Percentiles rank a stretch among this genome's conserved stretches.
phyloP scores from a whole-genome alignment of 2,797 vertebrate species.

The Falco novaeseelandiae region DNA sequence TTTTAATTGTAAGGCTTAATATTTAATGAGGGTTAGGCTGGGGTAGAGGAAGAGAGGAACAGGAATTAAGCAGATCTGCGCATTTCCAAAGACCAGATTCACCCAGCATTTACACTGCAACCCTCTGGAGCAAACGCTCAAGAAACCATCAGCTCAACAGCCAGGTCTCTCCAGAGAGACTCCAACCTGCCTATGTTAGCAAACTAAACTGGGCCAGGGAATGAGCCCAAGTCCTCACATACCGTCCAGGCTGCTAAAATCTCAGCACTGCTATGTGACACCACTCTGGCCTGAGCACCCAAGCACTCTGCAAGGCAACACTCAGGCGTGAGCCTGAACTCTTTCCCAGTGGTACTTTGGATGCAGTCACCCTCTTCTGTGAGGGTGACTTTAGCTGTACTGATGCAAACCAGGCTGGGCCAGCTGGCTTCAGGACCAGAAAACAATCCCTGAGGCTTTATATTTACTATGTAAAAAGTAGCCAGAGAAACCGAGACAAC shows the following conservation, averaged over 20 bases:
- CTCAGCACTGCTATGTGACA: neutral
- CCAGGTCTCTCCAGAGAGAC: neutral
- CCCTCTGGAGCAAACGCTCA: neutral
- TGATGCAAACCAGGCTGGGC: neutral
- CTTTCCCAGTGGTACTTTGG: neutral
- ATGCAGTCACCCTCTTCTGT: neutral
- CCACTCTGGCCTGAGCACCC: neutral
- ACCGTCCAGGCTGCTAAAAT: neutral
- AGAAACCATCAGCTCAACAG: neutral
- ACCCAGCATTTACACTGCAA: neutral
- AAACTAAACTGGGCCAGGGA: neutral
- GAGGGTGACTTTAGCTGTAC: neutral
- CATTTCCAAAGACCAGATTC: neutral
- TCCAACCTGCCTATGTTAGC: neutral
- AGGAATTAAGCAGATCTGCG: neutral
- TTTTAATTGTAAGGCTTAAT: neutral
- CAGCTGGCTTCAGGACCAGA: neutral
- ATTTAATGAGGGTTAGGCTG: neutral
- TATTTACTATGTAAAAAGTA: neutral
- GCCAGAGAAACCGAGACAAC: neutral
- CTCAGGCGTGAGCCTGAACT: neutral
- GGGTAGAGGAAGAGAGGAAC: neutral
- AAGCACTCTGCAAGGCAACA: neutral
- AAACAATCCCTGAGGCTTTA: neutral
- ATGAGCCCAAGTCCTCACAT: neutral